These are phyloP conservation scores for Caenorhabditis virilis DNA, from an alignment of 2,888 invertebrate genomes.

Conservation along the genomic window DNA sequence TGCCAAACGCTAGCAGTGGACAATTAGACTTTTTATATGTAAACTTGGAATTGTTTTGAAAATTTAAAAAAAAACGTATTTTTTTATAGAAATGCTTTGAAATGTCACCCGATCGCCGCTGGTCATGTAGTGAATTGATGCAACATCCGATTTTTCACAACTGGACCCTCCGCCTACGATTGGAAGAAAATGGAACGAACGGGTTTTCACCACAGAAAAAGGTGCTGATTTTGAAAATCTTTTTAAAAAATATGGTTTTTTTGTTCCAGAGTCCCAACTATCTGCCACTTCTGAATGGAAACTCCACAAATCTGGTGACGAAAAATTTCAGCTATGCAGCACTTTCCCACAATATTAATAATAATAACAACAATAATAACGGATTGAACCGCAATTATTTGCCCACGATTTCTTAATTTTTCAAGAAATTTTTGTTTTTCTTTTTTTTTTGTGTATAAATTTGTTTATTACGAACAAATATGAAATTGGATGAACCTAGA, in stretches of 20 bases:
- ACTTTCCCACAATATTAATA: slow-evolving; percentile 5
- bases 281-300: slow-evolving; percentile 35
- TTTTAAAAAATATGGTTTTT: too few relatives aligned
- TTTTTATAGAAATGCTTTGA: slow-evolving; percentile 83
- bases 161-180: slow-evolving; percentile 68
- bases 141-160: slow-evolving; percentile 84
- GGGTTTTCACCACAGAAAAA: slow-evolving; percentile 9
- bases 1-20: slow-evolving; percentile 78
- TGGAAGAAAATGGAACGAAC: slow-evolving; percentile 72
- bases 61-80: not conserved
- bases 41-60: not conserved
- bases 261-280: slow-evolving; percentile 35
- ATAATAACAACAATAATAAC: slow-evolving; percentile 25
- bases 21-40: slow-evolving; percentile 86
- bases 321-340: slow-evolving; percentile 30
- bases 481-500: too few relatives aligned
- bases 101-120: slow-evolving; percentile 87
- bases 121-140: slow-evolving; percentile 88
- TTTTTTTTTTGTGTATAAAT: not conserved
- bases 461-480: too few relatives aligned
- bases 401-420: slow-evolving; percentile 22
- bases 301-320: slow-evolving; percentile 26
- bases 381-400: slow-evolving; percentile 25
- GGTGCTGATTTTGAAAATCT: slow-evolving; percentile 2
- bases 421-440: slow-evolving; percentile 4